phyloP scores from a whole-genome alignment of 2,797 vertebrate species.

The Hypotaenidia okinawae region DNA sequence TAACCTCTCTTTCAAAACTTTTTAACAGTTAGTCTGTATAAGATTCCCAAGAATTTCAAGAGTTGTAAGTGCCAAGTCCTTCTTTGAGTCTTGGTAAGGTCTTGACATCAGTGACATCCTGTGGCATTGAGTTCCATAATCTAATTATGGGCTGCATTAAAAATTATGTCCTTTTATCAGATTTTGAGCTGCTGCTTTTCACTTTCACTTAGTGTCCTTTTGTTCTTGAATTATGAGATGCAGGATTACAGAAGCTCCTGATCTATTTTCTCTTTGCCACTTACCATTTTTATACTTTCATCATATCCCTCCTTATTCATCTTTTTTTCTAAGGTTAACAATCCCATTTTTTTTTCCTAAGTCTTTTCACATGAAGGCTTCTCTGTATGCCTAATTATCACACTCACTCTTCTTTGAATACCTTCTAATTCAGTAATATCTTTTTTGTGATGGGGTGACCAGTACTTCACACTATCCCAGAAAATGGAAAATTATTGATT shows the following conservation, averaged over 20 bases:
- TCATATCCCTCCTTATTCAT: conserved; percentile 36
- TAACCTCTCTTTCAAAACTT: conserved; percentile 22
- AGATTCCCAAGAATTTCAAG: conserved; percentile 17
- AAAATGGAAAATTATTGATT: conserved; percentile 35
- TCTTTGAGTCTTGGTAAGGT: conserved; percentile 37
- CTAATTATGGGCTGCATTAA: conserved; percentile 48
- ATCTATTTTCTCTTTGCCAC: conserved; percentile 53
- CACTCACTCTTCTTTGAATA: conserved; percentile 50
- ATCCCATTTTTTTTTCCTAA: neutral
- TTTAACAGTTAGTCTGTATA: neutral
- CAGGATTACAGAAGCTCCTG: conserved; percentile 41
- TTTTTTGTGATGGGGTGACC: conserved; percentile 19
- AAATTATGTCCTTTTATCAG: conserved; percentile 41
- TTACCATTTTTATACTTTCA: conserved; percentile 49
- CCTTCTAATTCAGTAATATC: conserved; percentile 41
- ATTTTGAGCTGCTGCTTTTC: conserved; percentile 48
- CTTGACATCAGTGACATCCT: conserved; percentile 50
- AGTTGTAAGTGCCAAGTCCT: neutral
- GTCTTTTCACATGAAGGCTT: conserved; percentile 26
- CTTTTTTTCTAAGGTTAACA: conserved; percentile 38
- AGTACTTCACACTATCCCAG: conserved; percentile 12
- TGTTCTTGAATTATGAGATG: conserved; percentile 54
- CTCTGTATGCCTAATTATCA: conserved; percentile 42
- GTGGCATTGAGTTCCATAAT: conserved; percentile 47
- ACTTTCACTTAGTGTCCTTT: conserved; percentile 55